Evolutionary conservation across 2,797 vertebrate genomes (phyloP), one percentile per base, ranked within the genome.

Genomic region (Luscinia luscinia): DNA sequence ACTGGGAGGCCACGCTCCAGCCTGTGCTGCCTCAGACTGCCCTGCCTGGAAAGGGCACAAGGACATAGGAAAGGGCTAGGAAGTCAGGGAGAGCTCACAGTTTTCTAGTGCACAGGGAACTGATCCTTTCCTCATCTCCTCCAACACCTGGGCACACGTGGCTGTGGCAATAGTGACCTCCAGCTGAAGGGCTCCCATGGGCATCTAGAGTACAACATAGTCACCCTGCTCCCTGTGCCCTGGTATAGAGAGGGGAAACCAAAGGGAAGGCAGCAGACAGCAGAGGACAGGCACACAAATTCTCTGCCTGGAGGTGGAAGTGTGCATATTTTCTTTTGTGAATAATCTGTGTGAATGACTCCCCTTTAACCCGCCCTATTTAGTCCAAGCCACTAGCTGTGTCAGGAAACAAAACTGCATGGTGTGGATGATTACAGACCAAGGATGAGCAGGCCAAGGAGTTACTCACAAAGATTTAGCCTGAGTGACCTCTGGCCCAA

Each of bases 91-190:
- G 20, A 74, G 9, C 16, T 70, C n/a, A 12, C 2, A 0, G 2
- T 28, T n/a, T 63, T 84, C 61, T 43, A n/a, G 30, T 34, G 12
- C 28, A 26, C 0, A 5, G 18, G n/a, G 19, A 72, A 34, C 6
- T 38, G 27, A 46, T 27, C 16, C 14, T 84, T 52, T 1, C 0
- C 18, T 80, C 51, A 92, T 32, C 8, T 51, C 15, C 34, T 67
- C 32, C 0, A 1, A 34, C 15, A 41, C 26, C n/a, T 64, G 46
- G 38, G 23, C 23, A 51, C 30, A 48, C 0, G 0, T 30, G 21
- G 23, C 36, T 28, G 13, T 54, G 46, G 14, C 24, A 28, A 9
- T 3, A 2, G 30, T 63, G 38, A 49, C 23, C 43, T 80, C 38
- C 48, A 69, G 21, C 21, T 0, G 0, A 78, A 75, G 72, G 32